These are phyloP conservation scores for Erebia epiphron DNA, from an alignment of 2,888 invertebrate species.

Conservation along the genomic window DNA sequence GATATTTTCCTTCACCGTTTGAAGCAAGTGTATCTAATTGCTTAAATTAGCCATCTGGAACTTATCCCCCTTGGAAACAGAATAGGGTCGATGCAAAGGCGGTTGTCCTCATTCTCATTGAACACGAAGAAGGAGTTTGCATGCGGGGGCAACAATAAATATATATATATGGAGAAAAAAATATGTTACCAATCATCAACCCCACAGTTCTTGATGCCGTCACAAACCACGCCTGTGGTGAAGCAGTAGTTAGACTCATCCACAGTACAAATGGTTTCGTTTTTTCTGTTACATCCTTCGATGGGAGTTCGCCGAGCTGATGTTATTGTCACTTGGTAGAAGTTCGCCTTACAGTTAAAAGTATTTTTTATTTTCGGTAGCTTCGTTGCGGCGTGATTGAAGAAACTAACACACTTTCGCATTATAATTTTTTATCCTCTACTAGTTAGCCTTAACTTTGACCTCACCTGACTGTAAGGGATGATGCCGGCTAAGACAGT, in stretches of 20 bases:
- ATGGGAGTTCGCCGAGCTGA: constrained; percentile 57
- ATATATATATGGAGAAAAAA: no score
- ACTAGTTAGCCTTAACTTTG: no score
- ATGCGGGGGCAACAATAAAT: constrained; percentile 55
- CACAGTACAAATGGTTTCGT: constrained; percentile 60
- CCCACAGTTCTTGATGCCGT: constrained; percentile 75
- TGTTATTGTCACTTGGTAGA: constrained; percentile 70
- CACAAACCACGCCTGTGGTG: constrained; percentile 70
- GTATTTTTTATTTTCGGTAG: background rate
- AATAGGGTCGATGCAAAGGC: constrained; percentile 59
- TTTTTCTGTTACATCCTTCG: constrained; percentile 50
- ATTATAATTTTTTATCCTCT: no score
- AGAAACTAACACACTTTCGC: no score
- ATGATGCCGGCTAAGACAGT: no score
- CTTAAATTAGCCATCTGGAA: no score
- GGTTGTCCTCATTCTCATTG: constrained; percentile 73
- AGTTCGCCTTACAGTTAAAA: constrained; percentile 53
- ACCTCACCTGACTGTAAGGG: no score
- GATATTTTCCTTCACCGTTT: no score
- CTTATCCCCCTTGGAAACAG: constrained; percentile 42
- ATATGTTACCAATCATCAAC: constrained; percentile 61
- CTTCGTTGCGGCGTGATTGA: no score
- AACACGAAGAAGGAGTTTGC: constrained; percentile 72
- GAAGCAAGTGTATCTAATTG: no score
- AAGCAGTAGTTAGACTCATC: constrained; percentile 56